Evolutionary conservation across 2,888 invertebrate genomes (phyloP).

Genomic region (Camptogramma bilineatum): DNA sequence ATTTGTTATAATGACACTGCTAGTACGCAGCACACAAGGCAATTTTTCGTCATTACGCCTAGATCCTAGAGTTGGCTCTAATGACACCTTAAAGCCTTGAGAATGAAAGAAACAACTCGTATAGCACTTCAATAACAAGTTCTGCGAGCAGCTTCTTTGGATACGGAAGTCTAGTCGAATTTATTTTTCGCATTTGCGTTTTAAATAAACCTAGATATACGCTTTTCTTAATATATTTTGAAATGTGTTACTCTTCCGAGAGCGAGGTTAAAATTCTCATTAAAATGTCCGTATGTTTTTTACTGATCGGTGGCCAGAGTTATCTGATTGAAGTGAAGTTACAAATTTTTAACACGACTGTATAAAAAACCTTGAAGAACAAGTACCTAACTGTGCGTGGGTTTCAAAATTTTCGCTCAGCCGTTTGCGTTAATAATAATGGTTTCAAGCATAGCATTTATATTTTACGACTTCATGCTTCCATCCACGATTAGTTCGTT

Average conservation of each 20-base stretch:
- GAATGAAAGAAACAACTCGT: conserved; percentile 41
- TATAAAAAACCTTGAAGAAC: conserved; percentile 58
- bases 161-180: conserved; percentile 20
- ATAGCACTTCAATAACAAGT: conserved; percentile 11
- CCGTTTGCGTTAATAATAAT: conserved; percentile 53
- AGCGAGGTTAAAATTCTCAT: conserved; percentile 65
- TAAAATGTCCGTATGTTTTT: conserved; percentile 57
- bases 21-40: conserved; percentile 40
- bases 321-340: conserved; percentile 54
- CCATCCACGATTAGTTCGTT: conserved; percentile 44
- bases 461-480: conserved; percentile 50
- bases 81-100: conserved; percentile 52
- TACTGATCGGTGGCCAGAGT: conserved; percentile 61
- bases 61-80: conserved; percentile 48
- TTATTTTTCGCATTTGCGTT: conserved; percentile 15
- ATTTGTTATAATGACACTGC: conserved; percentile 39
- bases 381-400: conserved; percentile 58
- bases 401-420: conserved; percentile 61
- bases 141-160: conserved; percentile 5
- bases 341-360: background rate
- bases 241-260: conserved; percentile 17
- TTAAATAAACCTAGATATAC: conserved; percentile 2
- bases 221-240: background rate
- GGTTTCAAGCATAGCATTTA: conserved; percentile 50
- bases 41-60: conserved; percentile 52